Conservation (phyloP, 1,140 invertebrate genomes). For the Nixonia krombeini region DNA sequence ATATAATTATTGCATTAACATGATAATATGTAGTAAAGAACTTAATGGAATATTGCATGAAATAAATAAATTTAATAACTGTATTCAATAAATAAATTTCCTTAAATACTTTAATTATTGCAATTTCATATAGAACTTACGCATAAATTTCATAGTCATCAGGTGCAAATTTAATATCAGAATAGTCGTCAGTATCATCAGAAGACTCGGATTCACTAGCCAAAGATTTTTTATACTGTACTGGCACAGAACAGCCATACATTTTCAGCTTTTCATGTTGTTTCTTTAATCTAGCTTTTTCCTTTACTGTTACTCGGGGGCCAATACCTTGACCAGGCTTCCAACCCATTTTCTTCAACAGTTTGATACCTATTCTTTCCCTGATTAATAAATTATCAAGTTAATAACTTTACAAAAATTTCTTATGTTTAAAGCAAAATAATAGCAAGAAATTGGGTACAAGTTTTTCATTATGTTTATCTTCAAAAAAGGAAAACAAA, state of each 20-base stretch:
- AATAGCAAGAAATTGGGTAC: background rate
- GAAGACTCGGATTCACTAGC: conserved; percentile 69
- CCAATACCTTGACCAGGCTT: conserved; percentile 93
- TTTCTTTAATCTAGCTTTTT: conserved; percentile 71
- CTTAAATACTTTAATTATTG: no score
- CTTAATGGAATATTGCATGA: conserved; percentile 1
- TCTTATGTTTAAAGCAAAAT: no score
- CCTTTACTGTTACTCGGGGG: conserved; percentile 75
- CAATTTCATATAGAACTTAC: conserved; percentile 33
- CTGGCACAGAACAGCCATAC: conserved; percentile 80
- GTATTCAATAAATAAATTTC: conserved; percentile 2
- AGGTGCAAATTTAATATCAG: conserved; percentile 83
- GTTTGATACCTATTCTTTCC: conserved; percentile 88
- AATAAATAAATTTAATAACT: background rate
- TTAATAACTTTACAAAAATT: background rate
- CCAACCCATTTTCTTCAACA: conserved; percentile 93
- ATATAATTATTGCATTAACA: conserved; percentile 9
- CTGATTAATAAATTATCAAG: conserved; percentile 63
- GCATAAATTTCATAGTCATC: conserved; percentile 83
- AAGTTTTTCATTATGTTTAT: background rate
- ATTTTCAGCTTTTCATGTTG: conserved; percentile 72
- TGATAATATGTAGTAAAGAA: conserved; percentile 6
- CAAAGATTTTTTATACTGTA: conserved; percentile 51
- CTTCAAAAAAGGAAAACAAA: background rate
- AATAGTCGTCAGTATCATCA: conserved; percentile 76